Conservation (phyloP, 2,797 vertebrate genomes). For the Taenioides sp. region DNA sequence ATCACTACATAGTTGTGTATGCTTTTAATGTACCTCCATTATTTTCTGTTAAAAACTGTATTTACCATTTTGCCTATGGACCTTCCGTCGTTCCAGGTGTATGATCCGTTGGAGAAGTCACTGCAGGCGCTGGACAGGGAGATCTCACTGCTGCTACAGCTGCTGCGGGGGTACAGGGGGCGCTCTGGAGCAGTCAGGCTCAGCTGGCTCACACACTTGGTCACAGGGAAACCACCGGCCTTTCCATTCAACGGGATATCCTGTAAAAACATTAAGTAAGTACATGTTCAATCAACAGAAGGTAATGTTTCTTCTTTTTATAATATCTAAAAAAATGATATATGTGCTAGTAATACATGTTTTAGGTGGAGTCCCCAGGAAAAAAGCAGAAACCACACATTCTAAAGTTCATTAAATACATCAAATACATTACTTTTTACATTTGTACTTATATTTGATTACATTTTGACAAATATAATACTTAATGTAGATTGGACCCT, state of each 20-base stretch:
- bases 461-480: too few species aligned
- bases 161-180: conserved; percentile 83
- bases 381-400: too few species aligned
- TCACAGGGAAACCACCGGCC: conserved; percentile 67
- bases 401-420: too few species aligned
- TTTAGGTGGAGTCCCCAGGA: too few species aligned
- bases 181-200: conserved; percentile 68
- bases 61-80: conserved; percentile 83
- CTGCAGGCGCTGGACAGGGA: conserved; percentile 93
- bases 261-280: conserved; percentile 59
- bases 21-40: background rate
- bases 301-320: background rate
- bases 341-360: background rate
- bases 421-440: too few species aligned
- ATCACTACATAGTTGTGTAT: background rate
- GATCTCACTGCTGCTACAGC: conserved; percentile 90
- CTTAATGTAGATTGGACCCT: too few species aligned
- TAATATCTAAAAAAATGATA: too few species aligned
- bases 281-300: background rate
- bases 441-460: too few species aligned
- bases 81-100: conserved; percentile 87
- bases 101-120: conserved; percentile 91
- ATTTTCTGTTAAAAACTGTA: background rate
- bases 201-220: conserved; percentile 83
- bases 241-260: conserved; percentile 82